Base-by-base conservation (phyloP, 2,113 vertebrate species). In the Tragelaphus scriptus region DNA sequence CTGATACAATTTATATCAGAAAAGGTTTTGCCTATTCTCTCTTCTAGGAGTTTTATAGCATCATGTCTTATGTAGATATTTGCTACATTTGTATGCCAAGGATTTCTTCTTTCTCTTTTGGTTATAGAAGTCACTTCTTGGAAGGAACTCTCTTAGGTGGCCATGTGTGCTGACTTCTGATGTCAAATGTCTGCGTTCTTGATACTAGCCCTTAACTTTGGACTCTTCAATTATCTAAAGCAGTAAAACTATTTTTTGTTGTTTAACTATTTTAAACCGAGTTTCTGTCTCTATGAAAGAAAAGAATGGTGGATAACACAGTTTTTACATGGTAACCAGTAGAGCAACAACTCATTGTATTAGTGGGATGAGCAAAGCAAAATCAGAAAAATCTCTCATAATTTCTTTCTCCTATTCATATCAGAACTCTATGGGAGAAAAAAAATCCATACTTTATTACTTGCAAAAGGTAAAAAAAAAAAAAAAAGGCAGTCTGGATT, bases 371-470 rank as follows among this genome's bases (percentile, higher is more conserved):
- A 19, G 6, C 11, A 84, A 25, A 80, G 6, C 17, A 82, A 95
- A 56, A 47, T 49, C 26, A 88, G 53, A 91, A 96, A 40, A 15
- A 40, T 15, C 30, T 94, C 77, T 91, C 26, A 44, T n/a, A 85
- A 79, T 81, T 80, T 82, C 13, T 80, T 93, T 85, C 23, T 96
- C 26, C 30, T 44, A 36, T 56, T 82, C 49, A 82, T 6, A 87
- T 32, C 61, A 58, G 95, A 94, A 89, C 26, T 61, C 6, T 49
- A 15, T 40, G 11, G 14, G 28, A 23, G 12, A 1, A 56, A 71
- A 92, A 92, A 92, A 79, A 86, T 90, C 25, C 53, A 86, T 65
- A 36, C 53, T 90, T 63, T 85, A 79, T 96, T 95, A 85, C 81
- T 92, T 92, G 53, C 15, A 93, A 77, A 94, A 94, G 51, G 30